Base-by-base conservation (phyloP, 2,113 vertebrate species). In the Brachirus orientalis region DNA sequence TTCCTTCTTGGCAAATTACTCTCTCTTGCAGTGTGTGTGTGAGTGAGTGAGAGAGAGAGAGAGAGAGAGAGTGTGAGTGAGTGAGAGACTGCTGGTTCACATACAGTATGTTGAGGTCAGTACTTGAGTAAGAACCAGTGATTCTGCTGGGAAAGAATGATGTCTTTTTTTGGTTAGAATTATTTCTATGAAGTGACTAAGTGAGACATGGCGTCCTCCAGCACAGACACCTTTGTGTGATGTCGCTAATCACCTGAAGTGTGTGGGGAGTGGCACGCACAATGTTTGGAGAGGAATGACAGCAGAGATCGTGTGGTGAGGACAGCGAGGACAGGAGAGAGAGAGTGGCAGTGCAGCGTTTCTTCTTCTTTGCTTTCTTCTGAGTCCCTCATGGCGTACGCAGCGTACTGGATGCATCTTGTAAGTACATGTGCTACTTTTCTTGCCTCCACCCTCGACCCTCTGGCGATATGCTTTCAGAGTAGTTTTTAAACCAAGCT, bases 361-460 rank as follows among this genome's bases (percentile, higher is more conserved):
- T 38, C 6, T 7, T 0, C 0, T 11, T 1, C 16, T 13, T 22
- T 28, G 38, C 70, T 77, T 10, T 11, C 36, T 22, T 55, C 40
- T 19, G 18, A 56, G 1, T 63, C n/a, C 48, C 6, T 54, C 72
- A 93, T 93, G 92, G 92, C 92, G 20, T 93, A 91, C 40, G 91
- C 91, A 19, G 83, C 78, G 0, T 93, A 69, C 53, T 92, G 89
- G 89, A 77, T 3, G 13, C 72, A 5, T 1, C 14, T 4, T 35
- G 92, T 93, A 73, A 93, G 92, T 92, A 86, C 33, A 55, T 63
- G 46, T 55, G 28, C n/a, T 19, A 1, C 28, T 41, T 60, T 44
- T 50, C 8, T 4, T 0, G 10, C 9, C 6, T 20, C 19, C 17
- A 17, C 14, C n/a, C 4, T 35, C 35, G 0, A 16, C 19, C 58